These are phyloP conservation scores for Brassicogethes aeneus DNA, from an alignment of 2,888 invertebrate genomes.

Conservation along the genomic window DNA sequence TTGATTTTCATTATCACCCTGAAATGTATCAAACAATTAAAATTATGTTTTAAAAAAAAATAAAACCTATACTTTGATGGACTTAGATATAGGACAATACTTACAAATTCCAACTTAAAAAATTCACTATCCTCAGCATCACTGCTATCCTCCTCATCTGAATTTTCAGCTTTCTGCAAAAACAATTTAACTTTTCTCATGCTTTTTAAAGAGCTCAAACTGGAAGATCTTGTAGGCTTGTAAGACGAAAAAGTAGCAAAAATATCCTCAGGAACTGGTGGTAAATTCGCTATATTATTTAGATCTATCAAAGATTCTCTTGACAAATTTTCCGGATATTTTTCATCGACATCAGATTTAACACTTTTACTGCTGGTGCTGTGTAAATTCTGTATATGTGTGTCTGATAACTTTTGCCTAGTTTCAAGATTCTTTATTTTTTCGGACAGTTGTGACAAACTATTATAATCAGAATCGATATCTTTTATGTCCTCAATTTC, in stretches of 20 bases:
- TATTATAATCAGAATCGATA: slow-evolving; percentile 16
- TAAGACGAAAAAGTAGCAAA: slow-evolving; percentile 35
- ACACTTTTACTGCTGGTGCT: slow-evolving; percentile 31
- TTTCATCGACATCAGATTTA: slow-evolving; percentile 41
- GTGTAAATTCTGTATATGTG: not conserved
- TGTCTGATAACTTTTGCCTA: not conserved
- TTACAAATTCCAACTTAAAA: not conserved
- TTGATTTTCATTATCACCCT: too few relatives aligned
- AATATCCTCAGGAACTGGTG: slow-evolving; percentile 42
- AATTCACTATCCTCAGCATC: not conserved
- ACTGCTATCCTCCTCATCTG: slow-evolving; percentile 33
- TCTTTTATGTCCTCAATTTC: slow-evolving; percentile 32
- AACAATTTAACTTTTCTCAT: slow-evolving; percentile 40
- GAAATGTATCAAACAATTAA: too few relatives aligned
- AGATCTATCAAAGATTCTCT: slow-evolving; percentile 40
- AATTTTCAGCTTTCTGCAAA: slow-evolving; percentile 38
- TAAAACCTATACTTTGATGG: too few relatives aligned
- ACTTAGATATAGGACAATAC: too few relatives aligned
- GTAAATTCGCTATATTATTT: slow-evolving; percentile 38
- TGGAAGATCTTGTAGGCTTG: slow-evolving; percentile 38
- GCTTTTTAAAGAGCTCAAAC: slow-evolving; percentile 41
- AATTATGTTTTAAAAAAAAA: too few relatives aligned
- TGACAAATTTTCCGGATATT: slow-evolving; percentile 42
- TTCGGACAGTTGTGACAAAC: slow-evolving; percentile 29
- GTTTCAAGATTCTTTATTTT: slow-evolving; percentile 34